A percentile compares a stretch with the other conserved stretches of the same genome.
These are phyloP conservation scores for Frankliniella fusca DNA, from an alignment of 2,888 invertebrate genomes.

Conservation along the genomic window DNA sequence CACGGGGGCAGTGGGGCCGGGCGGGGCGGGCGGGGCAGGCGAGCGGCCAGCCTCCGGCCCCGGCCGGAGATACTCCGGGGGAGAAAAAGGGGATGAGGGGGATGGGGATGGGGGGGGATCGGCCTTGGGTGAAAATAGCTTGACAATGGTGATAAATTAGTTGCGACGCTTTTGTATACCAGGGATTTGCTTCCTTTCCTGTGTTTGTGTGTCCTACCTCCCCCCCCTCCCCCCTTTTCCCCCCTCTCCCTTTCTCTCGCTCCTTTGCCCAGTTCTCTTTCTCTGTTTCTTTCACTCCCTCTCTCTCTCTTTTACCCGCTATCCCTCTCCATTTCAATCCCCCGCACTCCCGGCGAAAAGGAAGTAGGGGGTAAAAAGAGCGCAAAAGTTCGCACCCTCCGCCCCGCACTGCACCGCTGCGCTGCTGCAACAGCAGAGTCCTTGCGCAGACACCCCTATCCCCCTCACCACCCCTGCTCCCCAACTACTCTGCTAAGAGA, in stretches of 20 bases:
- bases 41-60: not conserved
- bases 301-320: too few relatives aligned
- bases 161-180: not conserved
- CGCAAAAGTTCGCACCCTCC: slow-evolving; percentile 9
- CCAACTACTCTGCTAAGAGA: too few relatives aligned
- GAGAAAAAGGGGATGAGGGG: not conserved
- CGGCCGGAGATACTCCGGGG: not conserved
- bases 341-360: not conserved
- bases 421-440: not conserved
- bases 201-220: not conserved
- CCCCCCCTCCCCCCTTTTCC: not conserved
- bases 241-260: not conserved
- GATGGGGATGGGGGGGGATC: not conserved
- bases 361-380: not conserved
- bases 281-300: too few relatives aligned
- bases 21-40: not conserved
- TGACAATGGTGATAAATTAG: slow-evolving; percentile 25
- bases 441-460: too few relatives aligned
- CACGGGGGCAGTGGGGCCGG: not conserved
- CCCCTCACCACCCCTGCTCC: too few relatives aligned
- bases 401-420: not conserved
- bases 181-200: slow-evolving; percentile 14
- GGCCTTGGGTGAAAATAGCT: slow-evolving; percentile 21
- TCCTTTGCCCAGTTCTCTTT: not conserved
- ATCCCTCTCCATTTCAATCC: too few relatives aligned